These are phyloP conservation scores for Benitochromis conjunctus DNA, from an alignment of 2,113 vertebrate genomes.

Conservation along the genomic window DNA sequence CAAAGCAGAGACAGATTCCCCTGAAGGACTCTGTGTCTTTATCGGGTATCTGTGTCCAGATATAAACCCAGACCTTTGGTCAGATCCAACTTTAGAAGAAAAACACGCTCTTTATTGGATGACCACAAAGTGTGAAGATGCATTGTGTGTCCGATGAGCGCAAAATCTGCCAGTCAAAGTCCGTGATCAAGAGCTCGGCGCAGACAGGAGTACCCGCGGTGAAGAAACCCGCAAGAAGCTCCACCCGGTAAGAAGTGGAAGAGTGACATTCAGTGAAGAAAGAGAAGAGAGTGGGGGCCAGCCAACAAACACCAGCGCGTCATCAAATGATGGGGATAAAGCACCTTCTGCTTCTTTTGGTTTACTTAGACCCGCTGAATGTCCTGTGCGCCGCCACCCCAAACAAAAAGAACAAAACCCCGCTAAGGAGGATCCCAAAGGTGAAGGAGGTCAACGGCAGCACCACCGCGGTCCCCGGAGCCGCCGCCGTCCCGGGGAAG, in stretches of 20 bases:
- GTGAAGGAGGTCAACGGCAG: constrained; percentile 71
- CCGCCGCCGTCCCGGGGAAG: constrained; percentile 36
- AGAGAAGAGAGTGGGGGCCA: constrained; percentile 24
- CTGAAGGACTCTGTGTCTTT: not conserved
- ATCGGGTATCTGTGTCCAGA: not conserved
- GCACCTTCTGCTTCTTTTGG: constrained; percentile 75
- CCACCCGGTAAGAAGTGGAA: constrained; percentile 48
- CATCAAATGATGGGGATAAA: constrained; percentile 75
- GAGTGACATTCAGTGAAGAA: not conserved
- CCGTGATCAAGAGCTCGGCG: not conserved
- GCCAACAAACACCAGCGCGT: constrained; percentile 17
- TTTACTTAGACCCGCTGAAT: constrained; percentile 74
- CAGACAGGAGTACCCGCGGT: constrained; percentile 21
- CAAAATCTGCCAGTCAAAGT: not conserved
- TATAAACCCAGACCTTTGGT: not conserved
- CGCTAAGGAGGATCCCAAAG: constrained; percentile 57
- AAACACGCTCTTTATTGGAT: not conserved
- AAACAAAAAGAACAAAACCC: constrained; percentile 62
- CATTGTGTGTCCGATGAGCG: not conserved
- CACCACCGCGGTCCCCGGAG: constrained; percentile 57
- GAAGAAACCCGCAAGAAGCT: constrained; percentile 30
- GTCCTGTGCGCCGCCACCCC: constrained; percentile 60
- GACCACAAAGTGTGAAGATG: constrained; percentile 18
- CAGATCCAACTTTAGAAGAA: not conserved
- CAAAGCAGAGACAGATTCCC: not conserved